Conservation (phyloP, 2,113 vertebrate genomes). For the Marcusenius ussheri region DNA sequence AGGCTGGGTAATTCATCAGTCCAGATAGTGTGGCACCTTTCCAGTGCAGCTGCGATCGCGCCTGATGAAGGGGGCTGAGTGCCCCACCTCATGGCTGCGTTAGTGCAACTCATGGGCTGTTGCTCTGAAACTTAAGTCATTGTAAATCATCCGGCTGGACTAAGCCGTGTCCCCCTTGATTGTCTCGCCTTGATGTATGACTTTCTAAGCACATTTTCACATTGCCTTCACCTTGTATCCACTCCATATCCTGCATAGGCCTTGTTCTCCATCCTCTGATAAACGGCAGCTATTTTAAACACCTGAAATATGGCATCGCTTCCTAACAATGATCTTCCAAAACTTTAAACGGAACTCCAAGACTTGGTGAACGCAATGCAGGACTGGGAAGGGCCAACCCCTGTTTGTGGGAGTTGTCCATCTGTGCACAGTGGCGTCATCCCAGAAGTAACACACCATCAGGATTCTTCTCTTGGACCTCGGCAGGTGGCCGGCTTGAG, state of each 20-base stretch:
- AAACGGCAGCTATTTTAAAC: neutral
- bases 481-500: neutral
- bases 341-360: neutral
- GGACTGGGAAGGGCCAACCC: neutral
- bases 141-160: neutral
- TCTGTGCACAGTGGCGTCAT: neutral
- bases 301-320: neutral
- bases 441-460: neutral
- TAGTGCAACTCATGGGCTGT: neutral
- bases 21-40: neutral
- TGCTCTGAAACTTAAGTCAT: conserved; percentile 1
- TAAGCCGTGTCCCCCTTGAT: neutral
- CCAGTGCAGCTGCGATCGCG: neutral
- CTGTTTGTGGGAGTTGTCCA: neutral
- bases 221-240: neutral
- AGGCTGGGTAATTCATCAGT: neutral
- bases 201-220: neutral
- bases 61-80: neutral
- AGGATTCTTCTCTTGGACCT: neutral
- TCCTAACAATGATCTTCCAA: neutral
- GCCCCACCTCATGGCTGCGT: neutral
- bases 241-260: neutral
- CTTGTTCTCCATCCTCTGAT: neutral
- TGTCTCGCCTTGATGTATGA: neutral
- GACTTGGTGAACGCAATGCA: neutral